These are phyloP conservation scores for Chaenocephalus aceratus DNA, from an alignment of 2,113 vertebrate genomes.

Conservation along the genomic window DNA sequence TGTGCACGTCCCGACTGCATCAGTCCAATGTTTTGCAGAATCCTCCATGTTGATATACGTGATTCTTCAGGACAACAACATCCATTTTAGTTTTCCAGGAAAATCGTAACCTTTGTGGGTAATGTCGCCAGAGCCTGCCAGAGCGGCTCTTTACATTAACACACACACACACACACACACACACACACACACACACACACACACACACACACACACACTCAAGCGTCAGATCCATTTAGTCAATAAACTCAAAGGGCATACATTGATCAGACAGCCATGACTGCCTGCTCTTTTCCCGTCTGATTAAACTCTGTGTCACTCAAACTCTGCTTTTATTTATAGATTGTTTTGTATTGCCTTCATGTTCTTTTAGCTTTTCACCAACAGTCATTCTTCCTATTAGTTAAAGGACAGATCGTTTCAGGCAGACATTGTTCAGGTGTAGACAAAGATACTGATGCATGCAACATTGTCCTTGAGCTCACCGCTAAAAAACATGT, in stretches of 20 bases:
- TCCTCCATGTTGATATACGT: not conserved
- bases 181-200: slow-evolving; percentile 16
- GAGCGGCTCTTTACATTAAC: slow-evolving; percentile 7
- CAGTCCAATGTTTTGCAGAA: slow-evolving; percentile 30
- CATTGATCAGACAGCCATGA: slow-evolving; percentile 65
- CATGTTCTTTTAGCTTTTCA: slow-evolving; percentile 11
- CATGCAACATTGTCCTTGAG: slow-evolving; percentile 45
- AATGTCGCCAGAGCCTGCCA: slow-evolving; percentile 8
- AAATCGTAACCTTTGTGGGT: slow-evolving; percentile 13
- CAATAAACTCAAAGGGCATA: slow-evolving; percentile 69
- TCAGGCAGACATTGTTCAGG: not conserved
- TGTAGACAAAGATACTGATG: not conserved
- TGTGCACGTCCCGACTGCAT: slow-evolving; percentile 54
- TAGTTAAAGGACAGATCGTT: not conserved
- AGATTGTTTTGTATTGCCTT: slow-evolving; percentile 25
- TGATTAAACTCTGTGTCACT: slow-evolving; percentile 60
- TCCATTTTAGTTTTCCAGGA: not conserved
- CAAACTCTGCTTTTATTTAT: slow-evolving; percentile 35
- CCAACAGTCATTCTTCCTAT: not conserved
- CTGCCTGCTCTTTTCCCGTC: slow-evolving; percentile 67
- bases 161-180: slow-evolving; percentile 3
- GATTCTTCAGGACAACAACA: slow-evolving; percentile 73
- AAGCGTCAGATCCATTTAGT: slow-evolving; percentile 57
- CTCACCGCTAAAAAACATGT: not conserved
- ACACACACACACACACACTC: slow-evolving; percentile 2